Conservation (phyloP, 2,113 vertebrate genomes). For the Nymphicus hollandicus region DNA sequence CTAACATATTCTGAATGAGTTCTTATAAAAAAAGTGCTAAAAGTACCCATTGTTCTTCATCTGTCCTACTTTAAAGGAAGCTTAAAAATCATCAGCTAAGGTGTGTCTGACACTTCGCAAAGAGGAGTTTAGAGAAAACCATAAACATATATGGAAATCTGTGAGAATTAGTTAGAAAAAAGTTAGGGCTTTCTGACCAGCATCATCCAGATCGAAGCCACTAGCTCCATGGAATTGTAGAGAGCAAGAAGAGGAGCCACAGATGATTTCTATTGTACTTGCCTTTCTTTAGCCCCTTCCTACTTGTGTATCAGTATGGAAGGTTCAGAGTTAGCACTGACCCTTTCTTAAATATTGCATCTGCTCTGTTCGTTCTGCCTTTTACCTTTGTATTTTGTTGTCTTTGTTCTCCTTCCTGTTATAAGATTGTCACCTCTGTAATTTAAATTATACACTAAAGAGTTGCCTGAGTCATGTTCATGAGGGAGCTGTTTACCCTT, state of each 20-base stretch:
- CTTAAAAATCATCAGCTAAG: neutral
- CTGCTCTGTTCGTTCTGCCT: neutral
- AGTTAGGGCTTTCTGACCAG: neutral
- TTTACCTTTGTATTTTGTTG: neutral
- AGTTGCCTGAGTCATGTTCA: neutral
- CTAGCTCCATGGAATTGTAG: neutral
- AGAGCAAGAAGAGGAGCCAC: neutral
- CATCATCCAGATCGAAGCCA: neutral
- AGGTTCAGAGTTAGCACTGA: neutral
- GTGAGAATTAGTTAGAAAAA: neutral
- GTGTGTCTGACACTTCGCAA: neutral
- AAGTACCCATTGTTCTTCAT: neutral
- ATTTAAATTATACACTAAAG: neutral
- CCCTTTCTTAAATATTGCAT: neutral
- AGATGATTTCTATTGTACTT: neutral
- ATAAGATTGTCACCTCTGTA: neutral
- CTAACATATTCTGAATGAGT: neutral
- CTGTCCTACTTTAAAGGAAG: neutral
- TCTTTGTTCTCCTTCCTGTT: neutral
- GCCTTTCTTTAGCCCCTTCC: neutral
- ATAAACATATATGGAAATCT: neutral
- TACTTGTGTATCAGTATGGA: neutral
- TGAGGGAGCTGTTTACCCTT: neutral
- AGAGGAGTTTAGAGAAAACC: neutral
- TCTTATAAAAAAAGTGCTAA: neutral